Evolutionary conservation across 2,113 vertebrate species (phyloP), one percentile per base, ranked within the genome.

Genomic region (Periophthalmus modestus): DNA sequence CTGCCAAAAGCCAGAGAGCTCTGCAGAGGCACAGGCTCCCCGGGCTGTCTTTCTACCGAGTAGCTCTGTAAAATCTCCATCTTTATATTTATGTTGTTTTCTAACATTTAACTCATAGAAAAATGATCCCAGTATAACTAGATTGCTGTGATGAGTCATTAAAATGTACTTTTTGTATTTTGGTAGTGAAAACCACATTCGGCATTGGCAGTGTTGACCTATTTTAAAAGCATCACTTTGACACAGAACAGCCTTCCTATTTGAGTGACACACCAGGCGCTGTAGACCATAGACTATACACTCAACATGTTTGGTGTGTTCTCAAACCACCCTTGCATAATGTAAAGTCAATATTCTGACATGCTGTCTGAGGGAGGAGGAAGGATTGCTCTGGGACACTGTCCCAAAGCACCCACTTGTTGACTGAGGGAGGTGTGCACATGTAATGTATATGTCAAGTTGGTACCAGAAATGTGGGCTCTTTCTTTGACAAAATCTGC

Each of bases 71-170:
- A 88, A 92, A 81, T 72, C 57, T 68, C 61, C 12, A 69, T 52
- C 80, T 88, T 75, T 85, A 73, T 91, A 84, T 92, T 93, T 84
- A 90, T 86, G 89, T 87, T 85, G 59, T 89, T 89, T 67, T 89
- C 89, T 84, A 90, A 76, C 68, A 48, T 83, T 88, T 91, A 87
- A 81, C 85, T 83, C 76, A 72, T 50, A 85, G 87, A 90, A 88
- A 91, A 73, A 69, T 28, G 75, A 84, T 89, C 78, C 73, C 73
- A 65, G 46, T 80, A 74, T 80, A 74, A 52, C 71, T 54, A 46
- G 65, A 84, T 67, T 69, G 71, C 43, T 69, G 82, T 65, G 66
- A 66, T 65, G 54, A 63, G 71, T 36, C 36, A 63, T 76, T 70
- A 48, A 62, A 39, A 57, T 55, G 58, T 24, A 2, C 7, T 66